A percentile compares a stretch with the other conserved stretches of the same genome.
Evolutionary conservation across 2,888 invertebrate species (phyloP).

Genomic region (Palloptera scutellata): DNA sequence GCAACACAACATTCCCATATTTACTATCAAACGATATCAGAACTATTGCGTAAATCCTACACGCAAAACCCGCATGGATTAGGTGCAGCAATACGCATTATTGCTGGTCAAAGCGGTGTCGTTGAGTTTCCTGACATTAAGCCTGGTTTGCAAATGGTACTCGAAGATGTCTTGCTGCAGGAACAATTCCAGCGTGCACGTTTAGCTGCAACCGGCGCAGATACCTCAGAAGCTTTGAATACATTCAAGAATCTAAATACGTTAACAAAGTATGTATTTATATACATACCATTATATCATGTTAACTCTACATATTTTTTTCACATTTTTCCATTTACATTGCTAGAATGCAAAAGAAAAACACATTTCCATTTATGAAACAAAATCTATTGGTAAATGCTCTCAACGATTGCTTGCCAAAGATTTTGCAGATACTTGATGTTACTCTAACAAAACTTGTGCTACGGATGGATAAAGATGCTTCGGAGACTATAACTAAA

Average conservation of each 20-base stretch:
- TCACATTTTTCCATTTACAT: background rate
- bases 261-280: conserved; percentile 60
- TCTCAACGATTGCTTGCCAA: conserved; percentile 58
- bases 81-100: conserved; percentile 59
- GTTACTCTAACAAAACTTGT: conserved; percentile 55
- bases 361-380: conserved; percentile 50
- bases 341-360: conserved; percentile 58
- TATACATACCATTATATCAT: background rate
- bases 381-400: conserved; percentile 49
- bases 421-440: conserved; percentile 59
- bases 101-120: conserved; percentile 59
- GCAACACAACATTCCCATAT: conserved; percentile 62
- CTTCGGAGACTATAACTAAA: conserved; percentile 34
- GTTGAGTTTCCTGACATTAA: conserved; percentile 59
- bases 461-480: conserved; percentile 51
- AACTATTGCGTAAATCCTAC: conserved; percentile 57
- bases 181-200: conserved; percentile 57
- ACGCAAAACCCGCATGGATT: conserved; percentile 52
- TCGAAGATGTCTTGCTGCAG: conserved; percentile 59
- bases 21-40: conserved; percentile 63
- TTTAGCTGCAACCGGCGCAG: conserved; percentile 48
- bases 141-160: conserved; percentile 60
- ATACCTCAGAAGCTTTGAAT: conserved; percentile 57
- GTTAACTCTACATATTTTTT: background rate
- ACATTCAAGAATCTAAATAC: conserved; percentile 65